Evolutionary conservation across 2,797 vertebrate genomes (phyloP).

Genomic region (Heteromormyrus szaboi): DNA sequence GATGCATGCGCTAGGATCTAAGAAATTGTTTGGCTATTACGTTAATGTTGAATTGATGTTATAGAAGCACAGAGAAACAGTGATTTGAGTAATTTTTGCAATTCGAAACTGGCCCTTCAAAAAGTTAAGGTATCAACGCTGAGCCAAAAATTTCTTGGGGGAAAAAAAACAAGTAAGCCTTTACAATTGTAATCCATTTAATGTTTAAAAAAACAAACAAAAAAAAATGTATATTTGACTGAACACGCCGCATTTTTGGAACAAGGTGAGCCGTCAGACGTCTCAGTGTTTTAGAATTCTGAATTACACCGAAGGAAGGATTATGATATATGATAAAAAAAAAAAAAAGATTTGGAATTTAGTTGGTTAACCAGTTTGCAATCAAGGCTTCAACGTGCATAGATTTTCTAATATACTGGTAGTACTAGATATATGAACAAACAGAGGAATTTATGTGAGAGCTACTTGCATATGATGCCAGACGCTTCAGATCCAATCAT

Average conservation of each 20-base stretch:
- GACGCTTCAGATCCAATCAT: neutral
- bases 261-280: neutral
- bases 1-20: neutral
- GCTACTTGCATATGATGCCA: neutral
- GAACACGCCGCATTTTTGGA: neutral
- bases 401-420: neutral
- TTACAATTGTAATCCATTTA: neutral
- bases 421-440: neutral
- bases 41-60: neutral
- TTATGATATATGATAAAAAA: neutral
- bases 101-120: neutral
- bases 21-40: neutral
- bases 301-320: neutral
- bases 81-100: neutral
- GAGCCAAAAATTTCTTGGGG: neutral
- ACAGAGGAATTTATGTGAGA: neutral
- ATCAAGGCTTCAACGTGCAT: neutral
- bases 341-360: neutral
- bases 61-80: neutral
- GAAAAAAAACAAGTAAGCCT: neutral
- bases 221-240: neutral
- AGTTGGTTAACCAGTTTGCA: neutral
- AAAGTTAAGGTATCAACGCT: neutral
- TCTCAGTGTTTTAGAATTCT: neutral
- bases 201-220: neutral